phyloP scores from a whole-genome alignment of 2,888 invertebrate genomes.

The Epirrhoe alternata region DNA sequence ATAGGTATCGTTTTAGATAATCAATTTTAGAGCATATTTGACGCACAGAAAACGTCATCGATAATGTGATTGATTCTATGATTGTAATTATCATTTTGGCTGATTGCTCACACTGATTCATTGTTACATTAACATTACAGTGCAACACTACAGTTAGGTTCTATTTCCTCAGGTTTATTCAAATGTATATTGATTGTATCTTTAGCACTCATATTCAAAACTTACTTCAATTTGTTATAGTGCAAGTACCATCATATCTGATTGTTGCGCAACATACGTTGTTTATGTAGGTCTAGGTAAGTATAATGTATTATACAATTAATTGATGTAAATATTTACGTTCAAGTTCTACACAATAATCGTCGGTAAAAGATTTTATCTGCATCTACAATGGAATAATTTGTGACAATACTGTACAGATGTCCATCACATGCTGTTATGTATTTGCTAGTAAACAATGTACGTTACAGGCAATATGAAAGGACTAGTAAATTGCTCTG shows the following conservation, averaged over 20 bases:
- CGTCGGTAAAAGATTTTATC: constrained; percentile 44
- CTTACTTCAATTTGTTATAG: too few relatives aligned
- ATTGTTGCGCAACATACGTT: neutral
- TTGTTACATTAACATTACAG: neutral
- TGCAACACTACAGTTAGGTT: neutral
- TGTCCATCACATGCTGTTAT: constrained; percentile 53
- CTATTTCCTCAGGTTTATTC: neutral
- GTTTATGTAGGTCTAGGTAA: neutral
- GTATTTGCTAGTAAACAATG: constrained; percentile 57
- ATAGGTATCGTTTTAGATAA: too few relatives aligned
- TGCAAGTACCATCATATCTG: too few relatives aligned
- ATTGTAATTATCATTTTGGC: neutral
- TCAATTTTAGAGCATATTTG: too few relatives aligned
- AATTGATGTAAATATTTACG: constrained; percentile 11
- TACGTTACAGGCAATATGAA: constrained; percentile 35
- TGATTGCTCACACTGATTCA: neutral
- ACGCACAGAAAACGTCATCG: too few relatives aligned
- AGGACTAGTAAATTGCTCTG: constrained; percentile 18
- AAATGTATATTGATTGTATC: neutral
- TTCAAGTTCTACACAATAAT: constrained; percentile 40
- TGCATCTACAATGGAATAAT: constrained; percentile 57
- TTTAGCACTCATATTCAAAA: too few relatives aligned
- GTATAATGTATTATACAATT: neutral
- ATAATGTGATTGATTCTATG: too few relatives aligned
- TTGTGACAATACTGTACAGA: constrained; percentile 52